Conservation (phyloP, 2,888 invertebrate genomes). For the Polietes domitor region DNA sequence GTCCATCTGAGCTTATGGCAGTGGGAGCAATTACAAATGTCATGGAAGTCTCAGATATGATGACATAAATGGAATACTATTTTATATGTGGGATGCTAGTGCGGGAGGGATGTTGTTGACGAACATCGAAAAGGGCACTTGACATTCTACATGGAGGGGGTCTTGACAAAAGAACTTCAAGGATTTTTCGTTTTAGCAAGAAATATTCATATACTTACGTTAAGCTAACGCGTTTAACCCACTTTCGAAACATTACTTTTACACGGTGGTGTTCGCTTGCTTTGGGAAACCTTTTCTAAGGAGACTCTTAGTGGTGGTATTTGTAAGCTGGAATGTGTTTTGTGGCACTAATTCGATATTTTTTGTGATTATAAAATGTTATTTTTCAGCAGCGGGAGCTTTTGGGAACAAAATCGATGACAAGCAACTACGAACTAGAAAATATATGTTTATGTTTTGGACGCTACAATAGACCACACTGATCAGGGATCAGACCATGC, state of each 20-base stretch:
- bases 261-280: neutral
- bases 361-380: neutral
- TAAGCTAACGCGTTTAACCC: constrained; percentile 80
- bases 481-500: neutral
- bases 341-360: neutral
- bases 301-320: too few species aligned
- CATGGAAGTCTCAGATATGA: constrained; percentile 31
- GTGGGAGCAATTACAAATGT: constrained; percentile 33
- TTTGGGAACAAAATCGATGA: neutral
- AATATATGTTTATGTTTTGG: neutral
- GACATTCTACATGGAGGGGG: neutral
- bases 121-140: neutral
- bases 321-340: neutral
- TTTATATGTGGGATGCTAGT: neutral
- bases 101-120: neutral
- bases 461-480: neutral
- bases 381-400: neutral
- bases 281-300: too few species aligned
- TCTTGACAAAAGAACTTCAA: too few species aligned
- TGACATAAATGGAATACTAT: neutral
- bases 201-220: constrained; percentile 73
- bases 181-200: neutral
- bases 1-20: neutral
- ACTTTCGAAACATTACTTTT: constrained; percentile 77
- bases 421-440: neutral